A percentile compares a stretch with the other conserved stretches of the same genome.
Conservation (phyloP, 1,140 invertebrate genomes). For the Wiebesia pumilae region DNA sequence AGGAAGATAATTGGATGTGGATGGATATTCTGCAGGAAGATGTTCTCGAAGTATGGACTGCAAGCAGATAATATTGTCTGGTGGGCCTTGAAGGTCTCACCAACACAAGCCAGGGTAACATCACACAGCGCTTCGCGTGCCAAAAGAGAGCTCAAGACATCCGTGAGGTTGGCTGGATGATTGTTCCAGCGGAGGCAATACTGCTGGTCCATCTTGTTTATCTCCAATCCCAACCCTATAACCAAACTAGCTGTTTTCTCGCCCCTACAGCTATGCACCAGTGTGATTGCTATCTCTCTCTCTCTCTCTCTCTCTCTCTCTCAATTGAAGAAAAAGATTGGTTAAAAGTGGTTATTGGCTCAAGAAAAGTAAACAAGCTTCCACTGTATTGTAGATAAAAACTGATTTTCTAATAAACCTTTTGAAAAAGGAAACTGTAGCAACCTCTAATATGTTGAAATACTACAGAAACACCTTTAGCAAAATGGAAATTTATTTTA, state of each 20-base stretch:
- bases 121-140: conserved; percentile 91
- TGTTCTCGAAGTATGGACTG: conserved; percentile 95
- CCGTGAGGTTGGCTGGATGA: conserved; percentile 91
- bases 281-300: conserved; percentile 34
- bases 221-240: conserved; percentile 72
- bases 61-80: conserved; percentile 95
- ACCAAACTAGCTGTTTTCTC: conserved; percentile 55
- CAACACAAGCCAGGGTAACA: conserved; percentile 94
- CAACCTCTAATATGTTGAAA: background rate
- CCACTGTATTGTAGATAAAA: background rate
- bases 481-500: conserved; percentile 15
- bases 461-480: background rate
- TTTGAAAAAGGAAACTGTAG: background rate
- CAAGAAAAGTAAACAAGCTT: background rate
- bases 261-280: conserved; percentile 21
- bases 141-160: conserved; percentile 89
- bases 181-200: conserved; percentile 97
- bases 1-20: conserved; percentile 94
- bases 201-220: conserved; percentile 88
- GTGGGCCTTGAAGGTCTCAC: conserved; percentile 93
- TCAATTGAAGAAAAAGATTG: no score
- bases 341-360: background rate
- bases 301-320: conserved; percentile 7
- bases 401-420: conserved; percentile 11
- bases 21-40: conserved; percentile 93